Percentiles rank a stretch among this genome's conserved stretches.
These are phyloP conservation scores for Anableps anableps DNA, from an alignment of 2,797 vertebrate genomes.

Conservation along the genomic window DNA sequence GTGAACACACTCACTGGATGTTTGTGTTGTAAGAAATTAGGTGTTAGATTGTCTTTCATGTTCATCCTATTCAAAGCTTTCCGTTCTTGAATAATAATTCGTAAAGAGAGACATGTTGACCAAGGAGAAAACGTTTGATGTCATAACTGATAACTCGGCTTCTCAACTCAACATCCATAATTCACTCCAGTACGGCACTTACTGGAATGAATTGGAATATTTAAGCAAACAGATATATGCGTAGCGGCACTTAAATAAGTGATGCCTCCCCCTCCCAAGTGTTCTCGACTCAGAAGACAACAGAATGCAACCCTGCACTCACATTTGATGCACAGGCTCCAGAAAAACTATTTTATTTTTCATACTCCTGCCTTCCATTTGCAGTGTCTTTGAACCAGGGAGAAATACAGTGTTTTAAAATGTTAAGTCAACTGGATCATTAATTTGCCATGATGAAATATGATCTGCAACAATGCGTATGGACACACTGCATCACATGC, in stretches of 20 bases:
- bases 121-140: conserved; percentile 69
- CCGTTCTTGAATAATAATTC: conserved; percentile 47
- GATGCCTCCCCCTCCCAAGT: conserved; percentile 69
- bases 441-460: conserved; percentile 54
- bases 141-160: conserved; percentile 80
- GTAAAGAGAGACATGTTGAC: conserved; percentile 59
- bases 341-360: conserved; percentile 75
- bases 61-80: conserved; percentile 14
- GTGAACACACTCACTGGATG: too few relatives aligned
- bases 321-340: conserved; percentile 67
- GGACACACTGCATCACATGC: conserved; percentile 27
- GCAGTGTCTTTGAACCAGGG: conserved; percentile 66
- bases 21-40: background rate
- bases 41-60: conserved; percentile 33
- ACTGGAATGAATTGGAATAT: conserved; percentile 83
- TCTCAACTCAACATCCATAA: conserved; percentile 81
- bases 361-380: conserved; percentile 76
- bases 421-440: conserved; percentile 63
- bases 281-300: conserved; percentile 65
- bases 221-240: conserved; percentile 82
- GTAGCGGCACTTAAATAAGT: conserved; percentile 82
- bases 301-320: conserved; percentile 55
- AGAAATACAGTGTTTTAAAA: conserved; percentile 67
- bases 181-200: conserved; percentile 81
- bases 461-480: conserved; percentile 51